phyloP scores from a whole-genome alignment of 2,797 vertebrate species.

The Muscicapa comitata region DNA sequence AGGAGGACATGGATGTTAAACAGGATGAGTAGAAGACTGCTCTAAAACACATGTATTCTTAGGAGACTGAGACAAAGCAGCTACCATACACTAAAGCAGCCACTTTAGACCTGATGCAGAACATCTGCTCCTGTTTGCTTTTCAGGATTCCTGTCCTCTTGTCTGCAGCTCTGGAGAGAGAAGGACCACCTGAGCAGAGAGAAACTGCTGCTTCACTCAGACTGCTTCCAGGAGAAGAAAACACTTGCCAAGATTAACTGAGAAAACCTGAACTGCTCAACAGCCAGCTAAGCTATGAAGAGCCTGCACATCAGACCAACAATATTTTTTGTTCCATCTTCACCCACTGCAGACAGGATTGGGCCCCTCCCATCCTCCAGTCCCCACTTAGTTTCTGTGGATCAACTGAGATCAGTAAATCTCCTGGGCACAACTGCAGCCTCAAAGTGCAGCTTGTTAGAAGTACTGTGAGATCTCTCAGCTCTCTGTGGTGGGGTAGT shows the following conservation, averaged over 20 bases:
- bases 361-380: rapidly evolving
- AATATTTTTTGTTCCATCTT: background rate
- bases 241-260: background rate
- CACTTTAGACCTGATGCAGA: background rate
- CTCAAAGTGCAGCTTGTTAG: background rate
- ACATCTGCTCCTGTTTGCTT: conserved; percentile 5
- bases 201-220: background rate
- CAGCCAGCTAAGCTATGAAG: background rate
- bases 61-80: conserved; percentile 20
- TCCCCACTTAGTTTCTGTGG: background rate
- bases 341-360: background rate
- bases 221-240: background rate
- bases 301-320: background rate
- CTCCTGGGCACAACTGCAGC: background rate
- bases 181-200: conserved; percentile 3
- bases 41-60: background rate
- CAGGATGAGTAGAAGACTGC: background rate
- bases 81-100: background rate
- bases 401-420: background rate
- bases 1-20: background rate
- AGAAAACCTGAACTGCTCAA: background rate
- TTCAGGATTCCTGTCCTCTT: background rate
- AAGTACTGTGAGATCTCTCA: background rate
- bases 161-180: background rate
- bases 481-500: rapidly evolving